Conservation (phyloP, 2,113 vertebrate genomes). For the Pitta sordida region DNA sequence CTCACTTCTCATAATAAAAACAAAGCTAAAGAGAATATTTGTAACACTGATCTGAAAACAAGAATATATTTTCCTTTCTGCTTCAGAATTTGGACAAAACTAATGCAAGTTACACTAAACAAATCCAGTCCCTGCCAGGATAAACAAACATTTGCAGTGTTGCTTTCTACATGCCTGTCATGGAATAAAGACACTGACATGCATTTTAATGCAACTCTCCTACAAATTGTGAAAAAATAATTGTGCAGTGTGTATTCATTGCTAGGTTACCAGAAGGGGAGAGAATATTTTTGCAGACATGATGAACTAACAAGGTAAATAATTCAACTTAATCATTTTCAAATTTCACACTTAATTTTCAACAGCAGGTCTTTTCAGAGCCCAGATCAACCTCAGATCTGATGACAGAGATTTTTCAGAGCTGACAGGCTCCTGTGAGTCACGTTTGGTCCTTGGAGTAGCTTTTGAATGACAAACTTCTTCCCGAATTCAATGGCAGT, state of each 20-base stretch:
- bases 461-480: not conserved
- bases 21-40: constrained; percentile 8
- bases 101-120: constrained; percentile 11
- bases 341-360: constrained; percentile 52
- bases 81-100: constrained; percentile 23
- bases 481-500: not conserved
- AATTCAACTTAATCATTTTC: constrained; percentile 44
- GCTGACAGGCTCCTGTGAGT: not conserved
- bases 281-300: constrained; percentile 27
- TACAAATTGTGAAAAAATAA: constrained; percentile 60
- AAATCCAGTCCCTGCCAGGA: constrained; percentile 44
- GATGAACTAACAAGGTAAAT: constrained; percentile 63
- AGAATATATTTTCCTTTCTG: constrained; percentile 13
- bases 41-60: not conserved
- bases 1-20: not conserved
- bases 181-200: constrained; percentile 32
- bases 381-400: not conserved
- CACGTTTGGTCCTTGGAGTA: not conserved
- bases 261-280: constrained; percentile 40
- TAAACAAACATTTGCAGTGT: constrained; percentile 55
- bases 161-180: constrained; percentile 49
- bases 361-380: not conserved
- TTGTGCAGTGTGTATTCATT: constrained; percentile 8
- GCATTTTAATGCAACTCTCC: constrained; percentile 56
- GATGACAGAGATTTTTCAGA: not conserved